Conservation (phyloP, 2,113 vertebrate genomes). For the Proterorhinus semilunaris region DNA sequence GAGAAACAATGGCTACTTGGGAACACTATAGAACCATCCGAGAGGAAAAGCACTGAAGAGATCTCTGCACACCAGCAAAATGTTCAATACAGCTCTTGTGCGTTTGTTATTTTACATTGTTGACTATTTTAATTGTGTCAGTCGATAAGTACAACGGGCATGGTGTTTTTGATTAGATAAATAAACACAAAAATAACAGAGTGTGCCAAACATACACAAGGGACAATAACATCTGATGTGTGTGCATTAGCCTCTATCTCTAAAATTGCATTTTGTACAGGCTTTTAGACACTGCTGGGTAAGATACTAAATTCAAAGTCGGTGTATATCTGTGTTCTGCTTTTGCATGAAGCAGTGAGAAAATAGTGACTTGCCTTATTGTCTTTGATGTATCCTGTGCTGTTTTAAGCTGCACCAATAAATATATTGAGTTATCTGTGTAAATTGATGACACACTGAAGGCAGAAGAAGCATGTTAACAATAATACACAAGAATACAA, state of each 20-base stretch:
- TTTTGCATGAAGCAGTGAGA: conserved; percentile 77
- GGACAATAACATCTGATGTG: conserved; percentile 59
- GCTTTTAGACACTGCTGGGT: conserved; percentile 65
- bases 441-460: conserved; percentile 7
- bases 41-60: conserved; percentile 40
- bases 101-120: conserved; percentile 58
- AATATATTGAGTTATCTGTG: conserved; percentile 66
- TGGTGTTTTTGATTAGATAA: conserved; percentile 56
- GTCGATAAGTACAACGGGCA: conserved; percentile 56
- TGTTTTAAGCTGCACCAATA: conserved; percentile 74
- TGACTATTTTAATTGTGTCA: conserved; percentile 60
- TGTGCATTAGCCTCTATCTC: conserved; percentile 48
- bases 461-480: too few relatives aligned
- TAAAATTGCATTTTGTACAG: conserved; percentile 69
- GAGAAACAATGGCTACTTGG: conserved; percentile 39
- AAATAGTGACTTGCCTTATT: conserved; percentile 68
- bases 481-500: too few relatives aligned
- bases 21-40: conserved; percentile 35
- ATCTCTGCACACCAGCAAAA: conserved; percentile 72
- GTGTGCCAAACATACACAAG: conserved; percentile 73
- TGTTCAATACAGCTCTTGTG: conserved; percentile 45
- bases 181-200: conserved; percentile 46
- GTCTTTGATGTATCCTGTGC: conserved; percentile 75
- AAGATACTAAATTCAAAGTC: conserved; percentile 69
- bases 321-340: conserved; percentile 74